phyloP scores from a whole-genome alignment of 2,797 vertebrate genomes.

The Simalia tracyae region DNA sequence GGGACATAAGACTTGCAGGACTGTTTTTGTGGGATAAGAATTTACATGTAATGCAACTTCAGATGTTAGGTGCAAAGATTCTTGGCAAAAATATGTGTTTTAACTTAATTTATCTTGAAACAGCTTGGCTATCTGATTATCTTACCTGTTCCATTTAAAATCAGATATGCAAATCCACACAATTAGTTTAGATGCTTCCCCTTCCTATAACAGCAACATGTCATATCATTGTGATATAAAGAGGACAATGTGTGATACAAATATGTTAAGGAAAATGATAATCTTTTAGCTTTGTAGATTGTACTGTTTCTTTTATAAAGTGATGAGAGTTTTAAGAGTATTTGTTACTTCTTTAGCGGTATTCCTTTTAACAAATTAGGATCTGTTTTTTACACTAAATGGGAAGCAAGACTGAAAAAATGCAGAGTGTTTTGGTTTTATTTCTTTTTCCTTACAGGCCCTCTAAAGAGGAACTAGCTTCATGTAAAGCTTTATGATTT shows the following conservation, averaged over 20 bases:
- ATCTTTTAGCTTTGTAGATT: conserved; percentile 41
- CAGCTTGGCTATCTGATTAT: neutral
- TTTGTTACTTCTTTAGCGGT: conserved; percentile 66
- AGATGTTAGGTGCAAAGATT: neutral
- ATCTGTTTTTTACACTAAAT: conserved; percentile 11
- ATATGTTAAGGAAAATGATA: neutral
- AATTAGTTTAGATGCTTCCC: neutral
- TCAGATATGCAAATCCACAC: no score
- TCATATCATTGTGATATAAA: conserved; percentile 31
- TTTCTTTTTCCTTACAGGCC: conserved; percentile 44
- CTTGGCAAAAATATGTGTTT: neutral
- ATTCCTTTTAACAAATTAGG: conserved; percentile 60
- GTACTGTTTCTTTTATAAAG: conserved; percentile 42
- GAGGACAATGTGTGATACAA: conserved; percentile 46
- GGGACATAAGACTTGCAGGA: neutral
- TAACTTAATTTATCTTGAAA: neutral
- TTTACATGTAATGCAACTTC: neutral
- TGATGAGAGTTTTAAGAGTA: conserved; percentile 63
- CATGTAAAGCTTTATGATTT: conserved; percentile 61
- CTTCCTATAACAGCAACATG: neutral
- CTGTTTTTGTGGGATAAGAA: neutral
- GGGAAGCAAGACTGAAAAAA: conserved; percentile 53
- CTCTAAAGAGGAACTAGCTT: conserved; percentile 50
- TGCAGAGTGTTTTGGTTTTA: conserved; percentile 23
- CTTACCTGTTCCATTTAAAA: neutral